Base-by-base conservation (phyloP, 2,113 vertebrate species). In the Nothoprocta perdicaria region DNA sequence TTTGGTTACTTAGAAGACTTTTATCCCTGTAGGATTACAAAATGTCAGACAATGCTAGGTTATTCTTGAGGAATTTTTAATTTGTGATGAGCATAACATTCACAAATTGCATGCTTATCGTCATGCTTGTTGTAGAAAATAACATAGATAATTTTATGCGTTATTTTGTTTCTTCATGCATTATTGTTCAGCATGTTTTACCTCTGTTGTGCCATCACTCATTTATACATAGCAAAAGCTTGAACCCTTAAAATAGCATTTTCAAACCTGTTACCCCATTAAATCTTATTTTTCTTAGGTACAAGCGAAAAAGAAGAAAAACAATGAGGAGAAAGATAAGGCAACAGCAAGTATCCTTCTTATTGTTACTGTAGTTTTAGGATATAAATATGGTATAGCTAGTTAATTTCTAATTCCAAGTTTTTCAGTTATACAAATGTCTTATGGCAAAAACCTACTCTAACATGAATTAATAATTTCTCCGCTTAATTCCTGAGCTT, bases 221-320 rank as follows among this genome's bases (percentile, higher is more conserved):
- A 40, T 52, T 62, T 79, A 17, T 74, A 29, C 41, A 26, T 40
- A 50, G 52, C 63, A 77, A 50, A 71, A 58, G 48, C 33, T 84
- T 27, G 62, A 63, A 31, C 16, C 67, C 55, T 43, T 83, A 69
- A 77, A 91, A 66, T 18, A 33, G 11, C 29, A n/a, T 67, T 61
- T 79, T 46, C 61, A 86, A 74, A 82, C n/a, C 55, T 96, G 17
- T 27, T 92, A 10, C 73, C 15, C 63, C 12, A 29, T 57, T 82
- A 48, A 4, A 57, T 55, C 52, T 60, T 3, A 17, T 57, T 29
- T 13, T 86, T 86, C 93, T 65, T 58, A 99, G 99, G 97, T 95
- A n/a, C 98, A 98, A 86, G 96, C 96, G 0, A 99, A 98, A 97
- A 99, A 98, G 97, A 99, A 98, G 97, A 99, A 98, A 97, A 98